A percentile compares a stretch with the other conserved stretches of the same genome.
Evolutionary conservation across 2,888 invertebrate species (phyloP).

Genomic region (Abrostola triplasia): DNA sequence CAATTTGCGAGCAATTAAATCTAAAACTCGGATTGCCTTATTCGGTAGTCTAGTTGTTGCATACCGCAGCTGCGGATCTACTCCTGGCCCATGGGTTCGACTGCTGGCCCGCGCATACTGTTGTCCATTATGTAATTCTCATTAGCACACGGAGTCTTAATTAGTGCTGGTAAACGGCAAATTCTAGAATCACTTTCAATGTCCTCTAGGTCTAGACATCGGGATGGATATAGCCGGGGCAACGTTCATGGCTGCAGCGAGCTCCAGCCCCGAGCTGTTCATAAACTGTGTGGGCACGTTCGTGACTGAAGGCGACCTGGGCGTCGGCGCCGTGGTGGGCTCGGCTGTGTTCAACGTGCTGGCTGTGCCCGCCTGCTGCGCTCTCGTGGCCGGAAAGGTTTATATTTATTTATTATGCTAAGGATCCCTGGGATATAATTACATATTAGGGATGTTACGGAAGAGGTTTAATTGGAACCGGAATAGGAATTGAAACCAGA

Average conservation of each 20-base stretch:
- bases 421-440: background rate
- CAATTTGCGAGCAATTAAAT: too few relatives aligned
- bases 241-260: conserved; percentile 97
- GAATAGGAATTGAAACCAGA: too few relatives aligned
- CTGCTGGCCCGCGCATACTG: background rate
- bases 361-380: conserved; percentile 93
- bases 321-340: conserved; percentile 93
- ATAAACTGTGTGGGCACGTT: conserved; percentile 95
- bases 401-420: background rate
- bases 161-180: background rate
- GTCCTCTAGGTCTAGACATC: conserved; percentile 88
- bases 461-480: too few relatives aligned
- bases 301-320: conserved; percentile 92
- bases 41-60: too few relatives aligned
- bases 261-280: conserved; percentile 95
- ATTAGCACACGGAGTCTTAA: too few relatives aligned
- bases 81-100: background rate
- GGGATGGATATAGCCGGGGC: conserved; percentile 95
- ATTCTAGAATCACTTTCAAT: background rate
- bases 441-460: too few relatives aligned
- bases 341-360: conserved; percentile 94
- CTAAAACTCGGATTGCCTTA: too few relatives aligned
- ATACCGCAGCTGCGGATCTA: too few relatives aligned
- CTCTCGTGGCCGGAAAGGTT: conserved; percentile 89
- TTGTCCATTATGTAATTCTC: background rate